These are phyloP conservation scores for Heterotilapia buettikoferi DNA, from an alignment of 2,113 vertebrate species.

Conservation along the genomic window DNA sequence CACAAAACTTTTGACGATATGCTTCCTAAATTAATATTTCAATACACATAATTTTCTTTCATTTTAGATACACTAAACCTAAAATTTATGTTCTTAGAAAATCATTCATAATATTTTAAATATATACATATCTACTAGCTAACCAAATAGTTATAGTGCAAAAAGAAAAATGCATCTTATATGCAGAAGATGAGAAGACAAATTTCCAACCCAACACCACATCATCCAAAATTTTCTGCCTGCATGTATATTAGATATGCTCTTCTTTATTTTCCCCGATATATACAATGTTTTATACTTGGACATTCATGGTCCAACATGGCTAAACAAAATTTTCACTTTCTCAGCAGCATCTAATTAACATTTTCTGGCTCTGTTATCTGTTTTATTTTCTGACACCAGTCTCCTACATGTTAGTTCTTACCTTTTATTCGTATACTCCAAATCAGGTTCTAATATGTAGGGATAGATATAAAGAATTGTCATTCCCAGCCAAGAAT, in stretches of 20 bases:
- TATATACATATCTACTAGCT: neutral
- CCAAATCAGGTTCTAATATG: neutral
- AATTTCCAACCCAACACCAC: neutral
- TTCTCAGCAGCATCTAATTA: neutral
- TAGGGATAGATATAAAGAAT: neutral
- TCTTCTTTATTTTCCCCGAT: neutral
- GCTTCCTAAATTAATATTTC: neutral
- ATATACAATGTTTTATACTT: neutral
- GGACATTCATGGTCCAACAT: neutral
- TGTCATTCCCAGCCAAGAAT: neutral
- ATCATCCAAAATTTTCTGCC: neutral
- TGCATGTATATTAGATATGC: neutral
- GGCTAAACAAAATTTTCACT: neutral
- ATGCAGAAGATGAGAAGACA: neutral
- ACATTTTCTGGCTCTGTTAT: neutral
- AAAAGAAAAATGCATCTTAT: neutral
- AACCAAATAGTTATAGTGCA: neutral
- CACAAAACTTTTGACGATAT: rapidly evolving
- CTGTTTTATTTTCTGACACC: neutral
- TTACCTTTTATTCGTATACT: neutral
- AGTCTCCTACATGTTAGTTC: neutral
- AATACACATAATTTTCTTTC: neutral
- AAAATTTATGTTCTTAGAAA: neutral
- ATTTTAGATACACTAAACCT: neutral
- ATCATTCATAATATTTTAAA: neutral